Conservation (phyloP, 2,113 vertebrate species). For the Meleagris gallopavo region DNA sequence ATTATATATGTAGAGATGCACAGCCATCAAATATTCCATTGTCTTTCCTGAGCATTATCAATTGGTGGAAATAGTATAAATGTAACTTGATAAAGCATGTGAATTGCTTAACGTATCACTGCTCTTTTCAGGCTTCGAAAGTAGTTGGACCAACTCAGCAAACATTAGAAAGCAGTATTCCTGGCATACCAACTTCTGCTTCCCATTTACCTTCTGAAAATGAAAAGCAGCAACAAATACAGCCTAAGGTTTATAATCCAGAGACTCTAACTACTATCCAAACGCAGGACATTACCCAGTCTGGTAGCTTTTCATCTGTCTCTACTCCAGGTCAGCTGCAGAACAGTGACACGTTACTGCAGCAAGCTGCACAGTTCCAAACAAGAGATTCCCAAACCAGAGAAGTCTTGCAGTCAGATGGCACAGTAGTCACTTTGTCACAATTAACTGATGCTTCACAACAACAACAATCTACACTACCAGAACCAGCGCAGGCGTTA, state of each 20-base stretch:
- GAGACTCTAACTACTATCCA: constrained; percentile 89
- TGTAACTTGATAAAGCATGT: neutral
- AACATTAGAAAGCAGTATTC: constrained; percentile 82
- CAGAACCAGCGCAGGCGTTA: constrained; percentile 85
- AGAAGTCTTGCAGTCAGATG: constrained; percentile 84
- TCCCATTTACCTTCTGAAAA: constrained; percentile 84
- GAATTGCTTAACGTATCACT: neutral
- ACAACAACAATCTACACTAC: constrained; percentile 75
- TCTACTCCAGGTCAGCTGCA: constrained; percentile 77
- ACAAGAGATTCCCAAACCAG: constrained; percentile 81
- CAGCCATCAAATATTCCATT: neutral
- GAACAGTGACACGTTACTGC: constrained; percentile 84
- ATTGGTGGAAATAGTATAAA: neutral
- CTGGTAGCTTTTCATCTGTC: constrained; percentile 82
- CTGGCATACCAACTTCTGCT: constrained; percentile 82
- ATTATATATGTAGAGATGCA: neutral
- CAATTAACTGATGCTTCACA: constrained; percentile 75
- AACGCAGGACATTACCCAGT: constrained; percentile 87
- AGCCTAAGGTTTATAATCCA: constrained; percentile 81
- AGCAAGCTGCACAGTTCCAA: constrained; percentile 87
- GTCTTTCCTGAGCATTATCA: neutral
- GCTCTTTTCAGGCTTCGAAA: constrained; percentile 80
- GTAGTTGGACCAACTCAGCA: constrained; percentile 85
- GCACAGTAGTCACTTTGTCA: constrained; percentile 75
- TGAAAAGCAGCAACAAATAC: constrained; percentile 85